These are phyloP conservation scores for Spialia ferax DNA, from an alignment of 2,888 invertebrate genomes.

Conservation along the genomic window DNA sequence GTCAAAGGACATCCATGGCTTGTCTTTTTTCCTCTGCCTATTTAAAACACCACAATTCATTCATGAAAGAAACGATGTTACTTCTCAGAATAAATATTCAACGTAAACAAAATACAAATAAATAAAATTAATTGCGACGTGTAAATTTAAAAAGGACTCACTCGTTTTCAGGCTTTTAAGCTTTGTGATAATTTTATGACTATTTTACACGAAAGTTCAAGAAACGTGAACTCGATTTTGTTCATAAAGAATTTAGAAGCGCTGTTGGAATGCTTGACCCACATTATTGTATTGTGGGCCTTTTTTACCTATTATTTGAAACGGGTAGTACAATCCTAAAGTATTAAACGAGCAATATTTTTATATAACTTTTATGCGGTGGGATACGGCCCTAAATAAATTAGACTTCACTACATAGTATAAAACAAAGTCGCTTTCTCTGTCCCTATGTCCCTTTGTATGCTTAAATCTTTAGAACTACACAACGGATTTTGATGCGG, in stretches of 20 bases:
- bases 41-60: no score
- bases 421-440: no score
- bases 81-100: not conserved
- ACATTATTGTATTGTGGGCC: constrained; percentile 15
- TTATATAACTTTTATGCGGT: no score
- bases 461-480: no score
- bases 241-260: constrained; percentile 24
- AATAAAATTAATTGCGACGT: constrained; percentile 6
- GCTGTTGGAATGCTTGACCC: constrained; percentile 34
- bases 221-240: constrained; percentile 42
- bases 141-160: constrained; percentile 68
- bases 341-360: not conserved
- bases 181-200: constrained; percentile 78
- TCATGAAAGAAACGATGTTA: not conserved
- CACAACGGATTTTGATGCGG: no score
- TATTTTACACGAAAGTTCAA: constrained; percentile 76
- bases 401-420: no score
- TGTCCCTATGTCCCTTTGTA: no score
- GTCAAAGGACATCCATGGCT: no score
- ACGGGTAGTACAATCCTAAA: constrained; percentile 2
- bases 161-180: constrained; percentile 73
- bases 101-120: constrained; percentile 3
- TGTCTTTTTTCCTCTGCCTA: no score
- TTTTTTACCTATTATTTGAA: constrained; percentile 6
- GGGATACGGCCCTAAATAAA: no score